Conservation (phyloP, 2,797 vertebrate species). For the Phaenicophaeus curvirostris region DNA sequence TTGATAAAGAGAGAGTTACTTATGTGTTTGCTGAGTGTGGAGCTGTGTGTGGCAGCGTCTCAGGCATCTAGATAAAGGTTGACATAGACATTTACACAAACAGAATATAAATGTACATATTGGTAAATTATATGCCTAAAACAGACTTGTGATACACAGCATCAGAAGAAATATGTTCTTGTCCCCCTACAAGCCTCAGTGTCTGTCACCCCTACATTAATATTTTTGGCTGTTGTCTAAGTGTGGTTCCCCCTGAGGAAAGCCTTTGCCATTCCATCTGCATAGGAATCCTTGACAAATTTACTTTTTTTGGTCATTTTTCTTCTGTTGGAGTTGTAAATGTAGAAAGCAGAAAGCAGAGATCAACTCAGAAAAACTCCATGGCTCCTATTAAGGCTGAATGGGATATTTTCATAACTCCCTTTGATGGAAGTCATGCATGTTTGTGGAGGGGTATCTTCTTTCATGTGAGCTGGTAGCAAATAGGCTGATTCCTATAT, state of each 20-base stretch:
- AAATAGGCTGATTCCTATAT: not conserved
- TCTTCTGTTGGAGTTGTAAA: not conserved
- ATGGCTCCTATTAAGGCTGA: not conserved
- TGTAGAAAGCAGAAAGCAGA: not conserved
- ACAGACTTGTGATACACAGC: not conserved
- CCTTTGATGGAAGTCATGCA: not conserved
- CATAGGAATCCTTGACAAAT: not conserved
- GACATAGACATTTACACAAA: not conserved
- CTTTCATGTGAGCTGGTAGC: not conserved
- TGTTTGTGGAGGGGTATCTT: not conserved
- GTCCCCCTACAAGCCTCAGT: not conserved
- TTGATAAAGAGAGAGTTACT: not conserved
- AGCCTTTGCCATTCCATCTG: not conserved
- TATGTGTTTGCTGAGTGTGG: not conserved
- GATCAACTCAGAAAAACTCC: not conserved
- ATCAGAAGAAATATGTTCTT: rapidly evolving
- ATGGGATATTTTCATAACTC: not conserved
- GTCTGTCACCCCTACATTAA: not conserved
- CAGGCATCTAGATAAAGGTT: not conserved
- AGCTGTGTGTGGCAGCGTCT: not conserved
- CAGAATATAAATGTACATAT: not conserved
- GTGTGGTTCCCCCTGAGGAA: not conserved
- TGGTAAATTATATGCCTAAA: not conserved
- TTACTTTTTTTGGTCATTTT: not conserved
- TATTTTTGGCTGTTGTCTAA: not conserved